Evolutionary conservation across 1,140 invertebrate species (phyloP).

Genomic region (Pseudomyrmex pallidus): DNA sequence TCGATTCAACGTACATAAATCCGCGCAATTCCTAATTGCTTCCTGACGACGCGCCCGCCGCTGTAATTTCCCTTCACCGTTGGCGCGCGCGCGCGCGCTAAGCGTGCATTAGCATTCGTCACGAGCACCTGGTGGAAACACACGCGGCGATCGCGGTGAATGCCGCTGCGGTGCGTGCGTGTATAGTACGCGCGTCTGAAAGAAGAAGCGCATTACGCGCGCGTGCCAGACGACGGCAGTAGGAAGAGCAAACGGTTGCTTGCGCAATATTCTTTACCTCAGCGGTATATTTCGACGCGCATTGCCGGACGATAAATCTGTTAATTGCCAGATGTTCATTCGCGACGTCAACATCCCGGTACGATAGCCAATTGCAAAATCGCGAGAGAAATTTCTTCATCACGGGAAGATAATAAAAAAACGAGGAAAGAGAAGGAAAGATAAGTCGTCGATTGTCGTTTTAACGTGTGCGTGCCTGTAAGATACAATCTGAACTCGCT

Average conservation of each 20-base stretch:
- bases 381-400: background rate
- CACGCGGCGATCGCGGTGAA: constrained; percentile 38
- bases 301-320: constrained; percentile 65
- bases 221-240: constrained; percentile 37
- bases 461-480: no score
- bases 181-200: background rate
- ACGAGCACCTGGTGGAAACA: constrained; percentile 38
- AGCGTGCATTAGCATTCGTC: constrained; percentile 63
- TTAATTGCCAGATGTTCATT: constrained; percentile 67
- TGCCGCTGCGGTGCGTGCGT: constrained; percentile 21
- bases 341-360: constrained; percentile 25
- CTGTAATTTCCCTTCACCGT: constrained; percentile 45
- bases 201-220: constrained; percentile 58
- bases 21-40: constrained; percentile 21
- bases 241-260: background rate
- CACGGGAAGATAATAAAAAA: background rate
- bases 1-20: constrained; percentile 24
- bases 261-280: constrained; percentile 17
- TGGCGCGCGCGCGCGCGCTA: constrained; percentile 25
- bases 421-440: background rate
- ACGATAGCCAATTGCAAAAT: constrained; percentile 13
- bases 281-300: constrained; percentile 38
- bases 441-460: no score
- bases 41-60: constrained; percentile 34
- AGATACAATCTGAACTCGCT: no score